Conservation (phyloP, 2,888 invertebrate species). For the Hydriomena furcata region DNA sequence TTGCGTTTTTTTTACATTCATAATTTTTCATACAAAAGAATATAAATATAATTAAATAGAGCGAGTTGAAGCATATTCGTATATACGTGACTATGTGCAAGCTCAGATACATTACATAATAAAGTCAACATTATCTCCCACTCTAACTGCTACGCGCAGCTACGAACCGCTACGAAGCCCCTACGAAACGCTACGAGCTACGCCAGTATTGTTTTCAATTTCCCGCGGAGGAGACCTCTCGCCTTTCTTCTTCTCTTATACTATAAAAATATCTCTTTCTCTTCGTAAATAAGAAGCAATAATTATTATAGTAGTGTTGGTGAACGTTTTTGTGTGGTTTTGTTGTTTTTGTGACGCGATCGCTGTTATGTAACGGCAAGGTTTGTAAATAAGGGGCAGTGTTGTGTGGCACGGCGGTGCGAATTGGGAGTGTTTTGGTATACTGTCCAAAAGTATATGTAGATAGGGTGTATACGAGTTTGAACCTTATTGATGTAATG, state of each 20-base stretch:
- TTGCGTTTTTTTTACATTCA: too few species aligned
- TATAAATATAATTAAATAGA: too few species aligned
- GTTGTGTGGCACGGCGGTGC: conserved; percentile 17
- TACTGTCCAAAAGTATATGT: conserved; percentile 28
- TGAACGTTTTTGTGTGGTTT: conserved; percentile 19
- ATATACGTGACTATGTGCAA: too few species aligned
- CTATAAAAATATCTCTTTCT: conserved; percentile 41
- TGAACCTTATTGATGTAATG: not conserved
- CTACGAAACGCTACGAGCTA: conserved; percentile 23
- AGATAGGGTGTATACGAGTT: conserved; percentile 5
- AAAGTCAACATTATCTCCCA: conserved; percentile 7
- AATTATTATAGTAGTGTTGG: conserved; percentile 11
- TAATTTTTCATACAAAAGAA: too few species aligned
- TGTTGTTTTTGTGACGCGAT: conserved; percentile 14
- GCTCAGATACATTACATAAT: not conserved
- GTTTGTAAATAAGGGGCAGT: conserved; percentile 33
- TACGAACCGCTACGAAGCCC: conserved; percentile 20
- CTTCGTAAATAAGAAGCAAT: conserved; percentile 40
- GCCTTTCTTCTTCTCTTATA: conserved; percentile 39
- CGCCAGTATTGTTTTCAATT: conserved; percentile 21
- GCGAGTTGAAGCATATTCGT: too few species aligned
- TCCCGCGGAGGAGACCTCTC: conserved; percentile 34
- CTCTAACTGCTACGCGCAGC: conserved; percentile 18
- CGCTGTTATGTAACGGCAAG: conserved; percentile 34
- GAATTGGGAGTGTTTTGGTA: conserved; percentile 15